phyloP scores from a whole-genome alignment of 2,888 invertebrate genomes.

The Blera fallax region DNA sequence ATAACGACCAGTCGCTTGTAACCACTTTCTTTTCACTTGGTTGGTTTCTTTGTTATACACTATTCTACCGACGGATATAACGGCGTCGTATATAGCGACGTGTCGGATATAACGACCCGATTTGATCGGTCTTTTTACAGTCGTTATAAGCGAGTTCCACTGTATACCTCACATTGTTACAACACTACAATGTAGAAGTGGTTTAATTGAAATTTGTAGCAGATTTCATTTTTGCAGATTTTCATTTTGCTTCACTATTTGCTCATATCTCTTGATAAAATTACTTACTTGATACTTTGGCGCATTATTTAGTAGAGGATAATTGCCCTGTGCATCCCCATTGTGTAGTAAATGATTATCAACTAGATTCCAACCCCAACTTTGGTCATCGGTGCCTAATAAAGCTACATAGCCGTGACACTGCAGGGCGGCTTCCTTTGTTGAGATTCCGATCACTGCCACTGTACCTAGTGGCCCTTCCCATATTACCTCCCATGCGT shows the following conservation, averaged over 20 bases:
- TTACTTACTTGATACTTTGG: constrained; percentile 96
- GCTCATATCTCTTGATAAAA: no score
- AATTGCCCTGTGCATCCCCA: constrained; percentile 96
- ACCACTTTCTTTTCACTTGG: no score
- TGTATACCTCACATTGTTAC: background rate
- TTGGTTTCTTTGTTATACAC: no score
- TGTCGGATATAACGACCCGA: no score
- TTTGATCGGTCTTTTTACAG: no score
- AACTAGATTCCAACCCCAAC: constrained; percentile 99
- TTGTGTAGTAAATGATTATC: constrained; percentile 98
- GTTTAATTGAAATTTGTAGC: no score
- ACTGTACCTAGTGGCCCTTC: constrained; percentile 99
- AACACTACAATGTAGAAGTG: background rate
- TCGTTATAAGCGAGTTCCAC: no score
- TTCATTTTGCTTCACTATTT: no score
- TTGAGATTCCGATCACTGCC: constrained; percentile 97
- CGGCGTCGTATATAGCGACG: no score
- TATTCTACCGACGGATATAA: no score
- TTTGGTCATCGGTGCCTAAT: constrained; percentile 97
- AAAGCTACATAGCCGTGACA: constrained; percentile 97
- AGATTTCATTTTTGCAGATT: no score
- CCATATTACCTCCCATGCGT: constrained; percentile 99
- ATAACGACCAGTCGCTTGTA: no score
- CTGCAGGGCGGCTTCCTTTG: constrained; percentile 95
- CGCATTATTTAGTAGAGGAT: constrained; percentile 96